These are phyloP conservation scores for Centropus unirufus DNA, from an alignment of 2,113 vertebrate species.

Conservation along the genomic window DNA sequence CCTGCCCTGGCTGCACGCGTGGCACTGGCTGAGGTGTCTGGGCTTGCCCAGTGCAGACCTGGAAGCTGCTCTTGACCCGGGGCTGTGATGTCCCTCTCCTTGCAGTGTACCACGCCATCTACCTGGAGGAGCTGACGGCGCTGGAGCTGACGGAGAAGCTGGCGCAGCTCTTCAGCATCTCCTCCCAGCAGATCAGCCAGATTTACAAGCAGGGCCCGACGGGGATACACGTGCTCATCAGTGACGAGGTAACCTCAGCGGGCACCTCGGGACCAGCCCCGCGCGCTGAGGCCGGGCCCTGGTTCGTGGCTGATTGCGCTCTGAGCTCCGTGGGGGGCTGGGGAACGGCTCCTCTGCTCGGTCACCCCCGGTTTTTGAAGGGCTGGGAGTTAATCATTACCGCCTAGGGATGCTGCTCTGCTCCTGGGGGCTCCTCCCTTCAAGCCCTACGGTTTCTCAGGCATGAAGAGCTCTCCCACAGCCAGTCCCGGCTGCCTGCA, in stretches of 20 bases:
- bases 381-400: fast-evolving
- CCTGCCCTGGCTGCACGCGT: too few relatives aligned
- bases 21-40: too few relatives aligned
- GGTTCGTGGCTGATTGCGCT: fast-evolving
- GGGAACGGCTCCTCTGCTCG: neutral
- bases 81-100: neutral
- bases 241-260: slow-evolving; percentile 85
- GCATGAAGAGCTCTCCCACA: neutral
- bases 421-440: neutral
- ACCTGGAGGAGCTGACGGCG: slow-evolving; percentile 91
- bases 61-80: fast-evolving
- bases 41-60: fast-evolving
- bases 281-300: neutral
- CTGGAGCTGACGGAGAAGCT: slow-evolving; percentile 91
- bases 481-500: fast-evolving
- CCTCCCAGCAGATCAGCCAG: slow-evolving; percentile 92
- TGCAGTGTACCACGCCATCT: slow-evolving; percentile 96
- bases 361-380: fast-evolving
- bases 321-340: neutral
- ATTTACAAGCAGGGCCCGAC: slow-evolving; percentile 96
- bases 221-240: slow-evolving; percentile 95
- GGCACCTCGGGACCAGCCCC: fast-evolving
- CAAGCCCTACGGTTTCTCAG: neutral
- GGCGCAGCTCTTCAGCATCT: slow-evolving; percentile 95
- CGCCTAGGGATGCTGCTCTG: neutral